Base-by-base conservation (phyloP, 1,140 invertebrate species). In the Whitmania pigra region DNA sequence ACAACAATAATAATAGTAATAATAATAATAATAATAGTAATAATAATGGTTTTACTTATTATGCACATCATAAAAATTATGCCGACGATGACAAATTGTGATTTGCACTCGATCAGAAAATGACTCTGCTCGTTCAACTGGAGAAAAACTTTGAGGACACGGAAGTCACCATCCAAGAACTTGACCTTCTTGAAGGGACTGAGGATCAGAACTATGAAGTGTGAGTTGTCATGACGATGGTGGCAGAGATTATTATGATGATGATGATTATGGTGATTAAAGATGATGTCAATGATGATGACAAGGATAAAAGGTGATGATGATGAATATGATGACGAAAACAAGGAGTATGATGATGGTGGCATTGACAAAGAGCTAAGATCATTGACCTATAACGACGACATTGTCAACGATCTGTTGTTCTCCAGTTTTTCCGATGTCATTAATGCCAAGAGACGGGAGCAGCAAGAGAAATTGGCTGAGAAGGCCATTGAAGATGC, bases 151-250 rank as follows among this genome's bases (percentile, higher is more conserved):
- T 87, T 75, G 85, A 87, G 54, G 94, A 97, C 82, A 91, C 89
- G 22, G 83, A 86, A 67, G 86, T 91, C 15, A 92, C 90, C 25
- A 84, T 89, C 69, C 86, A 91, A 76, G 94, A 97, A 81, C 82
- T 97, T 49, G 78, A 79, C 55, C 78, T 89, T 71, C 88, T 88
- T 76, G 85, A 88, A 80, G 90, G 92, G 76, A 91, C 91, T 17
- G 91, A 93, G 75, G 93, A 94, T 77, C 89, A 92, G 18, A 89
- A 94, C 83, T 97, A 97, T 82, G 88, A 92, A 76, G 84, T 88
- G 86, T 88, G 79, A 81, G 83, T 75, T 36, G n/a, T 29, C 18
- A 18, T 63, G 3, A 63, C 18, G 60, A 63, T 63, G 60, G 18
- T 17, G 60, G 20, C 18, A 27, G 25, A n/a, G 55, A 57, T 57